Evolutionary conservation across 2,888 invertebrate species (phyloP), one percentile per base, ranked within the genome.

Genomic region (Reticulitermes lucifugus): DNA sequence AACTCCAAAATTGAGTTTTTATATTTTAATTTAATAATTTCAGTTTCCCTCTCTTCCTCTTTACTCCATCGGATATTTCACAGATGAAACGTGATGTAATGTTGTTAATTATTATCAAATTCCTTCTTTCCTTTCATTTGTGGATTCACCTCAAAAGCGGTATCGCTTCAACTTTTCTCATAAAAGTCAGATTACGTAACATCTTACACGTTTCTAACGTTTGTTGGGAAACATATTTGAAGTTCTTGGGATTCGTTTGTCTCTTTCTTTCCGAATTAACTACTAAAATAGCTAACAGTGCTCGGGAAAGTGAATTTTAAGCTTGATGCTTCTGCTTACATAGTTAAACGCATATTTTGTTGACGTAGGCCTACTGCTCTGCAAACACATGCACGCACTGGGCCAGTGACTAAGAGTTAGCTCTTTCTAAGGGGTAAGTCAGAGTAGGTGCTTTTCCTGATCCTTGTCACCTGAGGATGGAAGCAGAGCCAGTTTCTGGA

Each of bases 21-120:
- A 81, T 81, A 81, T 65, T 81, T 81, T 81, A 81, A 81, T 81
- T 81, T 81, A 81, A 81, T 81, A 81, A 81, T 81, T 81, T 70
- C 46, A 81, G 59, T 59, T 65, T 80, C 41, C 46, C 35, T 29
- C 60, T 60, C 79, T 21, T 21, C 14, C 35, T 18, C 73, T 73
- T 46, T 77, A 46, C 77, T 41, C 46, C 77, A 77, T 77, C 51
- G 77, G 46, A 77, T 77, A 77, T 25, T n/a, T 5, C 65, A 65
- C 29, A 41, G 21, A 41, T 18, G 21, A 51, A 77, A 77, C 22
- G 14, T 43, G 77, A 77, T 77, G 21, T n/a, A 77, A 46, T 35
- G 77, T n/a, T 77, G 77, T 25, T 46, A 75, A 14, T 81, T 81
- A 65, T 81, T 65, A 81, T 43, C 25, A 70, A 81, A 81, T 81